Evolutionary conservation across 2,797 vertebrate genomes (phyloP).

Genomic region (Threskiornis aethiopicus): DNA sequence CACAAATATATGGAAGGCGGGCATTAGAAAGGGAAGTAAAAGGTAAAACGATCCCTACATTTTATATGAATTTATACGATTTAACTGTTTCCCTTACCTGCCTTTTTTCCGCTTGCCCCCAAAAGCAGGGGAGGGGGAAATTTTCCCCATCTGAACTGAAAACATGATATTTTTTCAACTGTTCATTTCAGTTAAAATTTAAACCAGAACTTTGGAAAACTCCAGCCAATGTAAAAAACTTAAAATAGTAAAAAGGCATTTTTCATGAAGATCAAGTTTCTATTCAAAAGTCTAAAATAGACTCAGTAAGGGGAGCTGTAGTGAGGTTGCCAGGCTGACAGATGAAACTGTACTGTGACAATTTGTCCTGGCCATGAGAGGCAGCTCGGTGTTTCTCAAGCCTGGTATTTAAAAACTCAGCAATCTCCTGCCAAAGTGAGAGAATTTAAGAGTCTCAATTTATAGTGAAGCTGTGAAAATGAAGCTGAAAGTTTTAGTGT

Average conservation of each 20-base stretch:
- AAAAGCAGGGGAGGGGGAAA: not conserved
- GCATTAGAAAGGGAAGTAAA: not conserved
- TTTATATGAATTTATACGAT: not conserved
- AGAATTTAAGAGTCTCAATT: not conserved
- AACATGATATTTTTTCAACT: not conserved
- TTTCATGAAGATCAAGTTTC: not conserved
- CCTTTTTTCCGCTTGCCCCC: fast-evolving
- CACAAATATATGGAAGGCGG: not conserved
- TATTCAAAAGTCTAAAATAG: not conserved
- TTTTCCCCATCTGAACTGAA: not conserved
- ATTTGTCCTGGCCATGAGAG: not conserved
- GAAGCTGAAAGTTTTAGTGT: not conserved
- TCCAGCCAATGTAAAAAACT: not conserved
- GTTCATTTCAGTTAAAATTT: not conserved
- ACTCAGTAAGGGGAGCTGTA: not conserved
- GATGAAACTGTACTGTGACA: not conserved
- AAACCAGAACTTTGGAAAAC: not conserved
- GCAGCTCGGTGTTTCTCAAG: not conserved
- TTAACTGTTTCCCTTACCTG: not conserved
- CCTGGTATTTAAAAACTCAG: not conserved
- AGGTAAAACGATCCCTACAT: not conserved
- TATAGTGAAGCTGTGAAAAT: not conserved
- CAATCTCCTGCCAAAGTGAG: not conserved
- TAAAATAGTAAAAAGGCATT: not conserved
- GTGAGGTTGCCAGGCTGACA: not conserved